Percentiles rank a stretch among this genome's conserved stretches.
Evolutionary conservation across 2,113 vertebrate species (phyloP).

Genomic region (Anser cygnoides): DNA sequence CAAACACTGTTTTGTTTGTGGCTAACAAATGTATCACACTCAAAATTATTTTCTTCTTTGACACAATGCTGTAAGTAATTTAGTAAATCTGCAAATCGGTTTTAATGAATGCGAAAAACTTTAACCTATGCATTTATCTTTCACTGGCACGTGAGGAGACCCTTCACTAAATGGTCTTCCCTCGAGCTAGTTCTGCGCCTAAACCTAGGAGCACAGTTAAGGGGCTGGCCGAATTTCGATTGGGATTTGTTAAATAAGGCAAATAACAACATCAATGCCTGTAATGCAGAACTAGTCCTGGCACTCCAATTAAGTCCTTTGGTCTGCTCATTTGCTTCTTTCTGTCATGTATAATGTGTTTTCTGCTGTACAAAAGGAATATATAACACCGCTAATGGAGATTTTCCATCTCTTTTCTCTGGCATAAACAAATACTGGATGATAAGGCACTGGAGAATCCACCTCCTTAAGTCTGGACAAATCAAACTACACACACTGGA

Average conservation of each 20-base stretch:
- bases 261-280: neutral
- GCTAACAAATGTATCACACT: neutral
- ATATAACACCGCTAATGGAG: neutral
- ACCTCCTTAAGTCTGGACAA: neutral
- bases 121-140: rapidly evolving
- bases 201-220: neutral
- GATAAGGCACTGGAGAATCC: neutral
- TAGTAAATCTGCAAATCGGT: neutral
- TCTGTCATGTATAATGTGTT: neutral
- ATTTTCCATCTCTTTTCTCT: neutral
- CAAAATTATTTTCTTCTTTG: neutral
- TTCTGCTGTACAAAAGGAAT: neutral
- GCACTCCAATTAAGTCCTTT: neutral
- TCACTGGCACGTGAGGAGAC: neutral
- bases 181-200: neutral
- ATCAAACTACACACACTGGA: neutral
- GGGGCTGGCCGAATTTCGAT: neutral
- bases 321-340: neutral
- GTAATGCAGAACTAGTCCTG: neutral
- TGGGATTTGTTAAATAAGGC: neutral
- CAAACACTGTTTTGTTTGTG: neutral
- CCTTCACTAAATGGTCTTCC: neutral
- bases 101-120: neutral
- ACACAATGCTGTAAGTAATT: neutral
- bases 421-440: neutral